Conservation (phyloP, 2,888 invertebrate species). For the Plagodis pulveraria region DNA sequence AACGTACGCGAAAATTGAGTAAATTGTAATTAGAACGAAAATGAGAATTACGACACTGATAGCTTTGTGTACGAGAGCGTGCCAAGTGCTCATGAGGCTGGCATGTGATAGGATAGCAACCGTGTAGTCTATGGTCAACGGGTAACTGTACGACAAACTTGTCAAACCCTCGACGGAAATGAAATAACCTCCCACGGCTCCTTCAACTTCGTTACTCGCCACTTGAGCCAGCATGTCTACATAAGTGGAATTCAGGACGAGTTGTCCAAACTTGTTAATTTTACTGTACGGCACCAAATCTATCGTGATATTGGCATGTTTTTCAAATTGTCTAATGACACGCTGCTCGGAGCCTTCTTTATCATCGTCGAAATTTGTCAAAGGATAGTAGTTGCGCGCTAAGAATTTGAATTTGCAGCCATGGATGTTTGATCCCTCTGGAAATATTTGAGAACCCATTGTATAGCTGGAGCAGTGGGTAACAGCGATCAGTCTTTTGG, state of each 20-base stretch:
- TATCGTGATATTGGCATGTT: slow-evolving; percentile 37
- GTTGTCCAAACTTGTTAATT: slow-evolving; percentile 42
- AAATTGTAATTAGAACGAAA: slow-evolving; percentile 34
- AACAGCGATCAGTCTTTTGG: slow-evolving; percentile 5
- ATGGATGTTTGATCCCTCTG: slow-evolving; percentile 3
- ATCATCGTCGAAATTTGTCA: slow-evolving; percentile 40
- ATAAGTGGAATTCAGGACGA: slow-evolving; percentile 20
- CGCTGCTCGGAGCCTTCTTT: slow-evolving; percentile 41
- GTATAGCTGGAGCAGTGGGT: slow-evolving; percentile 12
- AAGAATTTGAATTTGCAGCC: slow-evolving; percentile 40
- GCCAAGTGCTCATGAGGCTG: slow-evolving; percentile 34
- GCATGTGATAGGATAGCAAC: slow-evolving; percentile 32
- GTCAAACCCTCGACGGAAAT: slow-evolving; percentile 22
- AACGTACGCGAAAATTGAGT: slow-evolving; percentile 33
- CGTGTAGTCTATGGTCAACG: slow-evolving; percentile 35
- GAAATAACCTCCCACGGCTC: slow-evolving; percentile 44
- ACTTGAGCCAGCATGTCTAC: slow-evolving; percentile 40
- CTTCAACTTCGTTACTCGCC: slow-evolving; percentile 42
- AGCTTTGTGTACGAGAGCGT: slow-evolving; percentile 27
- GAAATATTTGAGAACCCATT: slow-evolving; percentile 6
- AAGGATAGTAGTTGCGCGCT: slow-evolving; percentile 35
- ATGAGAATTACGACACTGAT: slow-evolving; percentile 17
- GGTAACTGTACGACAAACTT: slow-evolving; percentile 36
- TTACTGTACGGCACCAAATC: slow-evolving; percentile 38
- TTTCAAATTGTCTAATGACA: slow-evolving; percentile 39